Conservation (phyloP, 1,140 invertebrate genomes). For the Argopecten irradians region DNA sequence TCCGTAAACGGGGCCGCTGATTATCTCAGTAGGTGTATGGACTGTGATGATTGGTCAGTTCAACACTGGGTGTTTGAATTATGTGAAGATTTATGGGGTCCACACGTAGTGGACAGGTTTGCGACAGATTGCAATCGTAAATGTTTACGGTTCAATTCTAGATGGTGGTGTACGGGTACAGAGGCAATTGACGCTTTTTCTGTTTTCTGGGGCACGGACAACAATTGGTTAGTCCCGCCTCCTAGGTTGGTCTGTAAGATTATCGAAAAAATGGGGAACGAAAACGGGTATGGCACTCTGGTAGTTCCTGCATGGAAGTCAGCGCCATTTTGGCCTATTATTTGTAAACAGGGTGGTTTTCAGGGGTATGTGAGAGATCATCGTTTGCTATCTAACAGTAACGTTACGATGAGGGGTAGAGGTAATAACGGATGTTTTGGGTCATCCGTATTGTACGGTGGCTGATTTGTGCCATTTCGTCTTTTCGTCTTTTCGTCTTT, state of each 20-base stretch:
- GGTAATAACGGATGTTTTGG: neutral
- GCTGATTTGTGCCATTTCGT: no score
- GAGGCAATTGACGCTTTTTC: constrained; percentile 38
- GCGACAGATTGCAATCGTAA: constrained; percentile 44
- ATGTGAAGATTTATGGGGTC: constrained; percentile 44
- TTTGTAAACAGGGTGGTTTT: neutral
- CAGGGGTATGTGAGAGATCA: neutral
- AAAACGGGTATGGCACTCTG: constrained; percentile 24
- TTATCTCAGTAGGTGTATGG: constrained; percentile 34
- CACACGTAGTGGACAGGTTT: constrained; percentile 45
- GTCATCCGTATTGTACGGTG: neutral
- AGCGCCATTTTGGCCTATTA: constrained; percentile 37
- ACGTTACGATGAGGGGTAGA: neutral
- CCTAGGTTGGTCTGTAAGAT: constrained; percentile 30
- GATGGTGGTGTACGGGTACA: constrained; percentile 43
- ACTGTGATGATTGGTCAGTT: constrained; percentile 49
- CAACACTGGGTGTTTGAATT: constrained; percentile 21
- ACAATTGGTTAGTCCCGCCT: constrained; percentile 55
- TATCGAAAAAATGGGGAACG: constrained; percentile 37
- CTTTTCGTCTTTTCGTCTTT: no score
- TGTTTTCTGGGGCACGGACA: constrained; percentile 35
- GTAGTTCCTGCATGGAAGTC: constrained; percentile 38
- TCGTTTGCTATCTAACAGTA: neutral
- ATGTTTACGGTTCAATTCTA: constrained; percentile 43
- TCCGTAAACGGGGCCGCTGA: constrained; percentile 27